Base-by-base conservation (phyloP, 2,797 vertebrate species). In the Denticeps clupeoides region DNA sequence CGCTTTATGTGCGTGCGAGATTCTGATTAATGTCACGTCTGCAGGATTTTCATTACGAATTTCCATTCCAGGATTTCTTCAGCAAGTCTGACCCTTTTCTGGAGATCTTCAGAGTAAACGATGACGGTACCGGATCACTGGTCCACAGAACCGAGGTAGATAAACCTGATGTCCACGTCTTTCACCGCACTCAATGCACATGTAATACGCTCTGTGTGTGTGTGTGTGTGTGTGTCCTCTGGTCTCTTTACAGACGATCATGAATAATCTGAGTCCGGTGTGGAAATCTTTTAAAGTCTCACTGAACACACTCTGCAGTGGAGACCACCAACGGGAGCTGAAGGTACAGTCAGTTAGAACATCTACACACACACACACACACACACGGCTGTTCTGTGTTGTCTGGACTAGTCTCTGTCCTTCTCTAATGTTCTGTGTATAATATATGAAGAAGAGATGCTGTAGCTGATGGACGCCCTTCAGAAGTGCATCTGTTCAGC, bases 251-350 rank as follows among this genome's bases (percentile, higher is more conserved):
- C 62, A 99, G 95, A 94, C 96, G 51, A 84, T 99, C 62, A 99
- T 99, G 95, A 97, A 99, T 77, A 94, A 99, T 77, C 81, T 99
- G 68, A 99, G 86, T 63, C 95, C 95, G 16, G 83, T 89, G n/a
- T 99, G 95, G 95, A 97, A 97, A 74, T 86, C 90, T 18, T 99
- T 98, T 71, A 99, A 99, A 81, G 95, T 99, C 57, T 99, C 95
- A 1, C 75, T 97, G 48, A 97, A 99, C 76, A 97, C 94, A 23
- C 82, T 99, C 46, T 99, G 95, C 83, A 97, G 95, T 6, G 90
- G 94, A 38, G 89, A 97, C 68, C 88, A 90, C 4, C 94, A 97
- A 42, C 82, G 95, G 21, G 87, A 88, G 51, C 81, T 99, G 46
- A 97, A 97, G 91, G 95, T 97, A 68, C n/a, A n/a, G n/a, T n/a